Evolutionary conservation across 2,113 vertebrate genomes (phyloP).

Genomic region (Centropristis striata): DNA sequence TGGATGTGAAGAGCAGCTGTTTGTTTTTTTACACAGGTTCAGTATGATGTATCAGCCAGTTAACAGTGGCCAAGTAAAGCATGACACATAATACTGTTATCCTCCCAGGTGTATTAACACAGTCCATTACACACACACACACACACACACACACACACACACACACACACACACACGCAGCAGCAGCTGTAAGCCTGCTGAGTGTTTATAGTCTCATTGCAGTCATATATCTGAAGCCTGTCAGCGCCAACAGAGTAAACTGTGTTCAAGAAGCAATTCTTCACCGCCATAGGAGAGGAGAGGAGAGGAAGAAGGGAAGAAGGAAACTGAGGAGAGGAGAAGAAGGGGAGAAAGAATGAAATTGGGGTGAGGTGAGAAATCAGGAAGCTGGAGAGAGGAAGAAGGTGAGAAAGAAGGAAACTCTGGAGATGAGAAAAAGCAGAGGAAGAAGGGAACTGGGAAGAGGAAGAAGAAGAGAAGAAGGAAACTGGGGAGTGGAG

Average conservation of each 20-base stretch:
- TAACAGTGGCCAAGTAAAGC: constrained; percentile 1
- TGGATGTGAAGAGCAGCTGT: constrained; percentile 31
- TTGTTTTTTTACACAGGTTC: constrained; percentile 2
- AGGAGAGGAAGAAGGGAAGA: not conserved
- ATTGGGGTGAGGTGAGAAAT: too few relatives aligned
- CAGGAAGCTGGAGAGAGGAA: not conserved
- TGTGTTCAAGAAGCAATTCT: not conserved
- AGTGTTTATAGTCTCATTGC: constrained; percentile 35
- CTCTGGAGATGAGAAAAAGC: not conserved
- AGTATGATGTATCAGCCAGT: constrained; percentile 30
- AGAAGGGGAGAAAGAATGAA: not conserved
- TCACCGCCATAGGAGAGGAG: not conserved
- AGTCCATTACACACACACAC: not conserved
- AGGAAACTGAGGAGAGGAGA: not conserved
- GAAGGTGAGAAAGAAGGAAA: not conserved
- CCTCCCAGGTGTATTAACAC: constrained; percentile 15
- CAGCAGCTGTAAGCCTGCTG: not conserved
- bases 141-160: constrained; percentile 30
- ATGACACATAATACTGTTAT: constrained; percentile 11
- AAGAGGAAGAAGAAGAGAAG: not conserved
- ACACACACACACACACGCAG: constrained; percentile 12
- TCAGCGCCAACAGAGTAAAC: constrained; percentile 7
- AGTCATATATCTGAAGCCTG: constrained; percentile 38
- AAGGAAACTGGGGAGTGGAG: too few relatives aligned
- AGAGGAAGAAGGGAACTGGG: not conserved